Percentiles rank a stretch among this genome's conserved stretches.
Conservation (phyloP, 92 coral and sea anemone species). For the Chrysogorgia sp. region DNA sequence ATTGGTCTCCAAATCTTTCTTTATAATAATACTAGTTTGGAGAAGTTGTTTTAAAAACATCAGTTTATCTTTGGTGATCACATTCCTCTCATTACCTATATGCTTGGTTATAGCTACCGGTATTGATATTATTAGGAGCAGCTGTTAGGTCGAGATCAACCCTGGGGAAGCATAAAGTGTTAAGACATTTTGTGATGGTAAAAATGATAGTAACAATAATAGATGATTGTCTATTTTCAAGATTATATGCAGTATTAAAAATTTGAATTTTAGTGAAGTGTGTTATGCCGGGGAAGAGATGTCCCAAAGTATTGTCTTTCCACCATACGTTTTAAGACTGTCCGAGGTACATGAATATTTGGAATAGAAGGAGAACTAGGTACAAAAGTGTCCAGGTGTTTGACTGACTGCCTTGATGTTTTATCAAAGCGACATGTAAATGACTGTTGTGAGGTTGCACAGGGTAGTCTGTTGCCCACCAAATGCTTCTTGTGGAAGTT, state of each 20-base stretch:
- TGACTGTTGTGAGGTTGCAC: constrained; percentile 17
- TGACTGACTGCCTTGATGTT: constrained; percentile 15
- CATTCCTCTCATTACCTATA: too few relatives aligned
- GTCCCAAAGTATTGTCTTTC: constrained; percentile 88
- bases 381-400: constrained; percentile 36
- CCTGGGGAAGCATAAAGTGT: background rate
- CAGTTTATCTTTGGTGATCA: too few relatives aligned
- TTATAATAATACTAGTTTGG: too few relatives aligned
- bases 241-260: too few relatives aligned
- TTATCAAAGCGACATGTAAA: constrained; percentile 11
- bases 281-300: constrained; percentile 82
- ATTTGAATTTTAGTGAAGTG: constrained; percentile 76
- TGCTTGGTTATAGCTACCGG: background rate
- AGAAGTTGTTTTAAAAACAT: too few relatives aligned
- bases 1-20: too few relatives aligned
- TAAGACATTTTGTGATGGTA: background rate
- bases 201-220: too few relatives aligned
- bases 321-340: constrained; percentile 82
- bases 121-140: too few relatives aligned
- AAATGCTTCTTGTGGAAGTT: constrained; percentile 81
- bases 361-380: constrained; percentile 83
- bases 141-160: too few relatives aligned
- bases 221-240: too few relatives aligned
- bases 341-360: constrained; percentile 74
- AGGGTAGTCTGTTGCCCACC: constrained; percentile 60